Conservation (phyloP, 1,140 invertebrate species). For the Nymphalis io region DNA sequence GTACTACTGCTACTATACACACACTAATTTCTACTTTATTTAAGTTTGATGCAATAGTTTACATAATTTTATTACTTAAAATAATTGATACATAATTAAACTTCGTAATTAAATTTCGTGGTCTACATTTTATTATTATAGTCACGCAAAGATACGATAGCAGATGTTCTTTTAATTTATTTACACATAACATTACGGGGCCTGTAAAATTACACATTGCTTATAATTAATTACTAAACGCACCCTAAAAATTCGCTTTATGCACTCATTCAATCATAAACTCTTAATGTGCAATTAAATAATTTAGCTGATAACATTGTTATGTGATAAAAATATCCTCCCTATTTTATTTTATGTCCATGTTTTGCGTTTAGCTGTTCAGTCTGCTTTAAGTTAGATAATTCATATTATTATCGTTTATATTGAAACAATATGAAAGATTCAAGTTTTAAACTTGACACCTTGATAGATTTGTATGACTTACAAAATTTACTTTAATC, state of each 20-base stretch:
- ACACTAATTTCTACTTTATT: too few relatives aligned
- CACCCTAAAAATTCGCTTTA: not conserved
- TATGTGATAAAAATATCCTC: not conserved
- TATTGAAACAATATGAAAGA: too few relatives aligned
- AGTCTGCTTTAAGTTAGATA: too few relatives aligned
- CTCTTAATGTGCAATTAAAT: conserved; percentile 12
- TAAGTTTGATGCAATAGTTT: not conserved
- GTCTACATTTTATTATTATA: conserved; percentile 5
- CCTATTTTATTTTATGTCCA: conserved; percentile 1
- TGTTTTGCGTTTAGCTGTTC: not conserved
- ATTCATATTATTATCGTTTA: too few relatives aligned
- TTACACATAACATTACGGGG: not conserved
- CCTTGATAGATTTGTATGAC: too few relatives aligned
- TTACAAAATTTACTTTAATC: too few relatives aligned
- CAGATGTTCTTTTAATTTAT: conserved; percentile 11
- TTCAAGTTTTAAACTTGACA: too few relatives aligned
- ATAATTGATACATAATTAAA: not conserved
- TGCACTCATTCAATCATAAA: not conserved
- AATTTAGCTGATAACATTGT: not conserved
- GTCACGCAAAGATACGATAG: conserved; percentile 3
- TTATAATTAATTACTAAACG: not conserved
- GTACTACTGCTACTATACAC: too few relatives aligned
- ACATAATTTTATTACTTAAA: not conserved
- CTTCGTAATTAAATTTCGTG: not conserved
- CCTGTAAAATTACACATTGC: not conserved